Percentiles rank a stretch among this genome's conserved stretches.
Evolutionary conservation across 2,113 vertebrate species (phyloP).

Genomic region (Malurus elegans): DNA sequence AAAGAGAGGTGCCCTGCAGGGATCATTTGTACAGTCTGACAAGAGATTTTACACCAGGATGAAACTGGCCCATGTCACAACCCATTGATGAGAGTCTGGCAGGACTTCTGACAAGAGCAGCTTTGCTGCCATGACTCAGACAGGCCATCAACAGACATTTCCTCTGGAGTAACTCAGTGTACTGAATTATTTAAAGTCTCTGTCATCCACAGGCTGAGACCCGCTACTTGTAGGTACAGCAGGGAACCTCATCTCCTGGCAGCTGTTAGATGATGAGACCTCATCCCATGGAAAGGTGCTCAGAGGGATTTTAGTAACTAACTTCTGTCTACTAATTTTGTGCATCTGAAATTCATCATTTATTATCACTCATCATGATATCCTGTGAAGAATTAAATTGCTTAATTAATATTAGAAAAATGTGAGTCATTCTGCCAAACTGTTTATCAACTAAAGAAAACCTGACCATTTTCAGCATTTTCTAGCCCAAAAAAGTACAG

Average conservation of each 20-base stretch:
- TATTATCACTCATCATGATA: not conserved
- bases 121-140: not conserved
- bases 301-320: not conserved
- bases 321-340: not conserved
- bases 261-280: not conserved
- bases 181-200: not conserved
- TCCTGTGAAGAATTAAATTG: not conserved
- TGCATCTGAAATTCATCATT: not conserved
- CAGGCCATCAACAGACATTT: not conserved
- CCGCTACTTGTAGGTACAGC: not conserved
- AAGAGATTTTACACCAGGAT: not conserved
- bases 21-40: not conserved
- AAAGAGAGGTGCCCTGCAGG: not conserved
- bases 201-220: not conserved
- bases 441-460: not conserved
- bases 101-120: not conserved
- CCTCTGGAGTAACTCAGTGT: not conserved
- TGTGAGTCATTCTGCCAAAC: not conserved
- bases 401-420: not conserved
- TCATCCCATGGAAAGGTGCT: not conserved
- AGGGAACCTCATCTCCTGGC: not conserved
- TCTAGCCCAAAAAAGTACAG: not conserved
- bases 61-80: not conserved
- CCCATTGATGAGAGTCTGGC: not conserved
- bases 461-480: not conserved